phyloP scores from a whole-genome alignment of 2,888 invertebrate species.

The Drosophila formosana region DNA sequence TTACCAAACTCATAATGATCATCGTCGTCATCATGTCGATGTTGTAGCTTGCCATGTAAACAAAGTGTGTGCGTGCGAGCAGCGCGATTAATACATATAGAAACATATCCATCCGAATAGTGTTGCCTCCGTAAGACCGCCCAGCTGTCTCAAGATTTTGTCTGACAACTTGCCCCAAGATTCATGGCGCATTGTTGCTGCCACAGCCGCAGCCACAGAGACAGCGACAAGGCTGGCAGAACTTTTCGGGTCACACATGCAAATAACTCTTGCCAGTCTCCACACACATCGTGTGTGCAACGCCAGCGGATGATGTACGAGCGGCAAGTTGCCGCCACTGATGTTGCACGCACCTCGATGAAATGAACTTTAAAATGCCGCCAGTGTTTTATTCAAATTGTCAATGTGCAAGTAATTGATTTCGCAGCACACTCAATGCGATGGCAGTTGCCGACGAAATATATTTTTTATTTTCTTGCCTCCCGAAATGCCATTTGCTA shows the following conservation, averaged over 20 bases:
- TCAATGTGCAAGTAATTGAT: slow-evolving; percentile 40
- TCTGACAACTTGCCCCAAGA: slow-evolving; percentile 69
- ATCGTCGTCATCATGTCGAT: slow-evolving; percentile 27
- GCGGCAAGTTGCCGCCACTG: slow-evolving; percentile 30
- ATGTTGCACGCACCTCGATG: slow-evolving; percentile 40
- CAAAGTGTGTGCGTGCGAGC: slow-evolving; percentile 68
- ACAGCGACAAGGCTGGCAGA: slow-evolving; percentile 55
- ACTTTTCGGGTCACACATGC: slow-evolving; percentile 54
- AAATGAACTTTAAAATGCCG: slow-evolving; percentile 47
- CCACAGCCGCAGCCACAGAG: too few species aligned
- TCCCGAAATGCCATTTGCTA: slow-evolving; percentile 34
- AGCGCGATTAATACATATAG: slow-evolving; percentile 67
- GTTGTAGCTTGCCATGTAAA: slow-evolving; percentile 64
- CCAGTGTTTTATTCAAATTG: slow-evolving; percentile 34
- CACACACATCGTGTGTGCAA: slow-evolving; percentile 4
- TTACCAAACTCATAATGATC: slow-evolving; percentile 14
- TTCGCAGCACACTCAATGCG: slow-evolving; percentile 38
- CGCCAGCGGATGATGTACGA: slow-evolving; percentile 49
- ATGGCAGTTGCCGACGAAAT: slow-evolving; percentile 22
- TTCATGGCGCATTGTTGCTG: slow-evolving; percentile 56
- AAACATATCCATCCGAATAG: slow-evolving; percentile 5
- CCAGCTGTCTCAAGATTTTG: slow-evolving; percentile 46
- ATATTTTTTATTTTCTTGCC: background rate
- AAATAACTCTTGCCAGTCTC: slow-evolving; percentile 15
- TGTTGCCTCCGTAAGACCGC: slow-evolving; percentile 41